Conservation (phyloP, 1,140 invertebrate species). For the Nymphalis io region DNA sequence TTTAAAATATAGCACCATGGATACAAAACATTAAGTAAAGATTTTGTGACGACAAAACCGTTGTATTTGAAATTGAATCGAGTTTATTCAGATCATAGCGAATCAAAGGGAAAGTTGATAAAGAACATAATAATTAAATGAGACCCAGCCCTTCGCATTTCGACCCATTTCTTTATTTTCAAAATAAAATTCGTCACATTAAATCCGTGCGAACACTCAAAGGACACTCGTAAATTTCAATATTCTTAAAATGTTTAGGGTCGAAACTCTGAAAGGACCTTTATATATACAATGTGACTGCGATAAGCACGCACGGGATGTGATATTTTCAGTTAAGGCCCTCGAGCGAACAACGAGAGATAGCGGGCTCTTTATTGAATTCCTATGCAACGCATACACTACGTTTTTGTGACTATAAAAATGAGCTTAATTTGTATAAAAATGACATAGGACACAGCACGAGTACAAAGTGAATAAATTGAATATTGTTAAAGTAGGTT, state of each 20-base stretch:
- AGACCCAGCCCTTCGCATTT: slow-evolving; percentile 12
- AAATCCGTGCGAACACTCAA: slow-evolving; percentile 43
- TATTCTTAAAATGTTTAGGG: slow-evolving; percentile 63
- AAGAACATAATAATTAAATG: slow-evolving; percentile 33
- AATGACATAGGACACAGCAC: too few species aligned
- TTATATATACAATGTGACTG: slow-evolving; percentile 53
- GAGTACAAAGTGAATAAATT: not conserved
- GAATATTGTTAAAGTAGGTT: not conserved
- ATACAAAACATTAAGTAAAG: not conserved
- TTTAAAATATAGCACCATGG: not conserved
- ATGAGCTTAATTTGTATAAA: too few species aligned
- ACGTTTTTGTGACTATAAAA: not conserved
- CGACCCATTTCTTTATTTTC: slow-evolving; percentile 18
- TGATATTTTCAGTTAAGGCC: slow-evolving; percentile 56
- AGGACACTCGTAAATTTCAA: slow-evolving; percentile 67
- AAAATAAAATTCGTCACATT: slow-evolving; percentile 40
- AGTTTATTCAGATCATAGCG: not conserved
- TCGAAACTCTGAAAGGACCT: slow-evolving; percentile 56
- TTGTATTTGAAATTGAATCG: not conserved
- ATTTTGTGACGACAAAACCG: not conserved
- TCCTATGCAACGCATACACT: slow-evolving; percentile 44
- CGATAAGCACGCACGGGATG: slow-evolving; percentile 63
- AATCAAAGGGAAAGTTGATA: slow-evolving; percentile 16
- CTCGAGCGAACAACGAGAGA: slow-evolving; percentile 44
- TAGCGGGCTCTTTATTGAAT: slow-evolving; percentile 53